Base-by-base conservation (phyloP, 2,888 invertebrate species). In the Ophioninae sp. region DNA sequence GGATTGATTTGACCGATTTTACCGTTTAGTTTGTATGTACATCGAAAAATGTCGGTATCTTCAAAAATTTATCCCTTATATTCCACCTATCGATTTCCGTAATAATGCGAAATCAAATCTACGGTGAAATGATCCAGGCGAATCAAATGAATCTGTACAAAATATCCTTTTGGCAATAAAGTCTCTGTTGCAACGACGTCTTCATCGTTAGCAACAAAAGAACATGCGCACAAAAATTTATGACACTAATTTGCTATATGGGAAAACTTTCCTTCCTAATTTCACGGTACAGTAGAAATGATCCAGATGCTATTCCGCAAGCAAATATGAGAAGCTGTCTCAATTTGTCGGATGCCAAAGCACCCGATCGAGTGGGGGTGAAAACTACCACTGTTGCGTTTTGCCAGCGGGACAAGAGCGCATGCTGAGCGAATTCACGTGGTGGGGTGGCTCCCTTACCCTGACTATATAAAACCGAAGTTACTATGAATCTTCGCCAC, bases 401-500 rank as follows among this genome's bases (percentile, higher is more conserved):
- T 58, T 67, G 58, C 76, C 59, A 65, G 30, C 67, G 56, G 72
- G 59, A 67, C 56, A 72, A 61, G 56, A 86, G 90, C 89, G 90
- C 89, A 89, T 89, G 89, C 88, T 86, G 82, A 73, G 80, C 37
- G 73, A 77, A 74, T 59, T 72, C n/a, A 76, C 73, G 44, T 51
- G 85, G 72, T 73, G 80, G 83, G 85, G 81, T 76, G 76, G 74
- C 39, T 82, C 71, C 85, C 85, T 82, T 85, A 59, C 56, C 20
- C 59, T 30, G 20, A 13, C 30, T 85, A 85, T 87, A 88, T 88
- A 89, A 87, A 89, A 89, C 81, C 77, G 83, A 84, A 88, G 85
- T 81, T 81, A 87, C 79, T 85, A 87, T 86, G 82, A 86, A 88
- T 85, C 63, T 76, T 86, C 77, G 76, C 65, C 87, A 87, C 79